A percentile compares a stretch with the other conserved stretches of the same genome.
Conservation (phyloP, 2,113 vertebrate genomes). For the Canis aureus region DNA sequence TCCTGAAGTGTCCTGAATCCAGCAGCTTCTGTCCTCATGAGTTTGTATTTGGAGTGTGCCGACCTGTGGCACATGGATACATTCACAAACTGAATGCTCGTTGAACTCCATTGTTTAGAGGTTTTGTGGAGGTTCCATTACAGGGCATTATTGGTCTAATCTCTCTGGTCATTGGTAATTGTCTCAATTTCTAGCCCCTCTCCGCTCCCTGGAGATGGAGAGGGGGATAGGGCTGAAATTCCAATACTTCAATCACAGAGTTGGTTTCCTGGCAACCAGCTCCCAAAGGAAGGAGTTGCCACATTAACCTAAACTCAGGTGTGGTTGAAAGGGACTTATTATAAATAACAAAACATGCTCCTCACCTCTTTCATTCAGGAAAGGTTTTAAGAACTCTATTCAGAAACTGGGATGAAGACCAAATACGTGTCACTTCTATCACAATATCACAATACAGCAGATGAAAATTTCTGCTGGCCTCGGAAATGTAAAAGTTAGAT, state of each 20-base stretch:
- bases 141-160: neutral
- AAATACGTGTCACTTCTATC: neutral
- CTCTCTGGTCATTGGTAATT: neutral
- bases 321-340: neutral
- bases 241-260: neutral
- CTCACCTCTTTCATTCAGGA: neutral
- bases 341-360: neutral
- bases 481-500: neutral
- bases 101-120: neutral
- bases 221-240: neutral
- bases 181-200: neutral
- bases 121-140: neutral
- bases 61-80: fast-evolving
- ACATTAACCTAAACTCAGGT: neutral
- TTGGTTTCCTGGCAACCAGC: neutral
- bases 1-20: neutral
- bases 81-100: neutral
- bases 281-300: neutral
- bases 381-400: neutral
- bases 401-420: neutral
- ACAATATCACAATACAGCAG: neutral
- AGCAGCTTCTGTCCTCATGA: neutral
- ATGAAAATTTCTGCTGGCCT: neutral
- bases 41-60: neutral
- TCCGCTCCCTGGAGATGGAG: neutral